These are phyloP conservation scores for Embidobia sp. DNA, from an alignment of 2,888 invertebrate species.

Conservation along the genomic window DNA sequence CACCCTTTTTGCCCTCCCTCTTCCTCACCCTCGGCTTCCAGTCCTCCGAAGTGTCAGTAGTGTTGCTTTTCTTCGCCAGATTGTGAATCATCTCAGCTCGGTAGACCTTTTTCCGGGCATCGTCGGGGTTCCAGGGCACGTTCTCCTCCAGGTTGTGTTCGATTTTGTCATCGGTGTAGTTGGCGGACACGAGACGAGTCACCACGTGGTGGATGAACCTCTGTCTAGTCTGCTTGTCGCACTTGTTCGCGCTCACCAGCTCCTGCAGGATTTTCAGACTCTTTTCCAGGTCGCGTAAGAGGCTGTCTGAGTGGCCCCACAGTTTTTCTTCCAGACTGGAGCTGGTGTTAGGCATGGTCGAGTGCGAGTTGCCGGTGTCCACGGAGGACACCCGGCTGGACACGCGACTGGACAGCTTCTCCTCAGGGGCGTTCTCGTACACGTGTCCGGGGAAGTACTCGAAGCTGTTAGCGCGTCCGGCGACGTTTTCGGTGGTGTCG, in stretches of 20 bases:
- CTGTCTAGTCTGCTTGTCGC: conserved; percentile 84
- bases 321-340: conserved; percentile 79
- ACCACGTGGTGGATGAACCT: conserved; percentile 86
- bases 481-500: conserved; percentile 76
- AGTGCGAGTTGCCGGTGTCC: conserved; percentile 76
- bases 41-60: conserved; percentile 76
- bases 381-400: conserved; percentile 75
- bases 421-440: conserved; percentile 82
- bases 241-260: conserved; percentile 84
- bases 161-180: conserved; percentile 84
- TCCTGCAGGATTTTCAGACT: conserved; percentile 84
- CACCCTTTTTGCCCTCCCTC: conserved; percentile 62
- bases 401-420: conserved; percentile 50
- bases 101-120: conserved; percentile 78
- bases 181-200: conserved; percentile 84
- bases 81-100: conserved; percentile 77
- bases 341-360: conserved; percentile 79
- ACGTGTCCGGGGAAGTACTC: conserved; percentile 84
- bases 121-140: conserved; percentile 81
- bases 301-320: conserved; percentile 80
- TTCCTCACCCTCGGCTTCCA: conserved; percentile 74
- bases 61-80: conserved; percentile 75
- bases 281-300: conserved; percentile 85
- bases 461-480: conserved; percentile 86
- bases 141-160: conserved; percentile 79